Base-by-base conservation (phyloP, 1,140 invertebrate species). In the Kradibia gibbosae region DNA sequence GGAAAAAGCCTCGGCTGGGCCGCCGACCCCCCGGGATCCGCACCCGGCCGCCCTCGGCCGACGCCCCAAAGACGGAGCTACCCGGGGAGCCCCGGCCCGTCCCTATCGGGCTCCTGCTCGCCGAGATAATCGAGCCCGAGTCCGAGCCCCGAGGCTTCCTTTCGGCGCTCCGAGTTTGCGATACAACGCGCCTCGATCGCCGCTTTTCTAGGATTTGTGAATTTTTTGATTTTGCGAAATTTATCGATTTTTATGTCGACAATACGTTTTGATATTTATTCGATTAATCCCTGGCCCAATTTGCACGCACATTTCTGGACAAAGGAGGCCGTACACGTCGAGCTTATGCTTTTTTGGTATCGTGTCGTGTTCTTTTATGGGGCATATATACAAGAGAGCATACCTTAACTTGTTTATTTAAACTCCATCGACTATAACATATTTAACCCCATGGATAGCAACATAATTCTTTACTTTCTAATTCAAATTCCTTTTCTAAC, bases 141-240 rank as follows among this genome's bases (percentile, higher is more conserved):
- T 62, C 20, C 13, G 15, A 50, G 65, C 15, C 22, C 60, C 62
- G 48, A 55, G 65, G 65, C 31, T 36, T 60, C 62, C 31, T 22
- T 76, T 75, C 5, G 25, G 2, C 22, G 48, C 48, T 22, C 31
- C 50, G 45, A 8, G 15, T 4, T 45, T 22, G 20, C 34, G 15
- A 22, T 20, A 31, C 80, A 17, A 10, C 25, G 34, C 73, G 60
- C 53, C 28, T 55, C 60, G 71, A 39, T 55, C 55, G 55, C 55
- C 53, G 60, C 55, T 73, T 80, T 80, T 74, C 78, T 65, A 62
- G 57, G 78, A 74, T 48, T 80, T 62, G 20, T 31, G 13, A 20
- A 74, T 74, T 74, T 74, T 73, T 34, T 39, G 36, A 65, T 74
- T 80, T 50, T n/a, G 3, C 0, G 20, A 28, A 28, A 73, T 45